Evolutionary conservation across 2,113 vertebrate species (phyloP).

Genomic region (Gopherus flavomarginatus): DNA sequence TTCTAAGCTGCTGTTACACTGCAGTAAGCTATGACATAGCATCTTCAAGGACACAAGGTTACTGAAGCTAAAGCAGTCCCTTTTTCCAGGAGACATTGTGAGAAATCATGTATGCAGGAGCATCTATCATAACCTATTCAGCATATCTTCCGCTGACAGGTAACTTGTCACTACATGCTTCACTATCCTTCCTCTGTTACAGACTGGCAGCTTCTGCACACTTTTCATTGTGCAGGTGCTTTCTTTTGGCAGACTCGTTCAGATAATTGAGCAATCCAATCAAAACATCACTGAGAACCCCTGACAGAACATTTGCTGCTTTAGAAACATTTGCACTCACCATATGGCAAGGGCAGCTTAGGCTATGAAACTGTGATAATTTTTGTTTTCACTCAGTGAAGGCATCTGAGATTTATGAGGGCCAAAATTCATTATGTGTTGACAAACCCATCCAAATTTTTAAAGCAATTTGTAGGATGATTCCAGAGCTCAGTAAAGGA

Average conservation of each 20-base stretch:
- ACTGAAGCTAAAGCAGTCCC: not conserved
- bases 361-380: slow-evolving; percentile 66
- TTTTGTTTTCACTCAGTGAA: slow-evolving; percentile 50
- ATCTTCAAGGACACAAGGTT: slow-evolving; percentile 2
- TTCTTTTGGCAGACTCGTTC: slow-evolving; percentile 73
- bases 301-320: slow-evolving; percentile 78
- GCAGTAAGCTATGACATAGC: not conserved
- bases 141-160: slow-evolving; percentile 26
- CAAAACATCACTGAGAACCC: slow-evolving; percentile 72
- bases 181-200: slow-evolving; percentile 27
- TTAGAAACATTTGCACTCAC: slow-evolving; percentile 77
- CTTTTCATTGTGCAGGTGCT: slow-evolving; percentile 72
- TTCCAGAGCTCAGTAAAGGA: slow-evolving; percentile 42
- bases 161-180: slow-evolving; percentile 49
- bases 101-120: not conserved
- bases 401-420: slow-evolving; percentile 67
- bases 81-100: not conserved
- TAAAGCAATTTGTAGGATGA: slow-evolving; percentile 40
- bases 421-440: slow-evolving; percentile 68
- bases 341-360: slow-evolving; percentile 78
- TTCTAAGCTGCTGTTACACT: not conserved
- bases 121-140: slow-evolving; percentile 21
- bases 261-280: slow-evolving; percentile 79
- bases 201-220: slow-evolving; percentile 48
- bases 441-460: slow-evolving; percentile 55